phyloP scores from a whole-genome alignment of 2,797 vertebrate genomes.

The Poecilia gillii region DNA sequence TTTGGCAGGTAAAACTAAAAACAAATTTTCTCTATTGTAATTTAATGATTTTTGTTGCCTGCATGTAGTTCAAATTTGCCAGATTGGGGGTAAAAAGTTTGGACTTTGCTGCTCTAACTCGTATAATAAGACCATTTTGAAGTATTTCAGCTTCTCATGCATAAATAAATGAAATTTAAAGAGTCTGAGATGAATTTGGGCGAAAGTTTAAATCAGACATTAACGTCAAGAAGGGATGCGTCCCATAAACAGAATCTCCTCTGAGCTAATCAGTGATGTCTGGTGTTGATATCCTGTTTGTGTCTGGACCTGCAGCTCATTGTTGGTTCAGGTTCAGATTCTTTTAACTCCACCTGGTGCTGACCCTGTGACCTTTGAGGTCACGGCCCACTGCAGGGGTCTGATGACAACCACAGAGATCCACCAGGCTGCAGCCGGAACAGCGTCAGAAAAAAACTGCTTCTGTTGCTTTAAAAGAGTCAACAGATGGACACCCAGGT shows the following conservation, averaged over 20 bases:
- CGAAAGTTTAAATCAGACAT: background rate
- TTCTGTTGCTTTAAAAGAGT: too few species aligned
- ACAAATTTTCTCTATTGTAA: too few species aligned
- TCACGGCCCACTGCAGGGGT: conserved; percentile 28
- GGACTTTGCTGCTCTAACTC: background rate
- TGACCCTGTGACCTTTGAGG: conserved; percentile 51
- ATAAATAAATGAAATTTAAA: background rate
- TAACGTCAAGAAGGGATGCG: background rate
- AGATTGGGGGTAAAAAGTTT: too few species aligned
- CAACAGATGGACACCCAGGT: too few species aligned
- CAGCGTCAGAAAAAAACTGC: too few species aligned
- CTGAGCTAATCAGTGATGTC: conserved; percentile 4
- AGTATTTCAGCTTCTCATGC: background rate
- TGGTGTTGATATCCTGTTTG: background rate
- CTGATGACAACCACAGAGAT: conserved; percentile 6
- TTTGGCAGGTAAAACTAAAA: too few species aligned
- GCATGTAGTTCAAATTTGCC: too few species aligned
- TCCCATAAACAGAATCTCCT: background rate
- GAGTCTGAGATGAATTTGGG: background rate
- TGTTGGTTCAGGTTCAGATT: conserved; percentile 6
- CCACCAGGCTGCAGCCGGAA: background rate
- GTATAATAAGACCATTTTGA: background rate
- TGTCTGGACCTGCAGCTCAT: background rate
- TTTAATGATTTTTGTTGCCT: too few species aligned
- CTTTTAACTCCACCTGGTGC: conserved; percentile 48